Evolutionary conservation across 2,113 vertebrate genomes (phyloP).

Genomic region (Podarcis raffonei): DNA sequence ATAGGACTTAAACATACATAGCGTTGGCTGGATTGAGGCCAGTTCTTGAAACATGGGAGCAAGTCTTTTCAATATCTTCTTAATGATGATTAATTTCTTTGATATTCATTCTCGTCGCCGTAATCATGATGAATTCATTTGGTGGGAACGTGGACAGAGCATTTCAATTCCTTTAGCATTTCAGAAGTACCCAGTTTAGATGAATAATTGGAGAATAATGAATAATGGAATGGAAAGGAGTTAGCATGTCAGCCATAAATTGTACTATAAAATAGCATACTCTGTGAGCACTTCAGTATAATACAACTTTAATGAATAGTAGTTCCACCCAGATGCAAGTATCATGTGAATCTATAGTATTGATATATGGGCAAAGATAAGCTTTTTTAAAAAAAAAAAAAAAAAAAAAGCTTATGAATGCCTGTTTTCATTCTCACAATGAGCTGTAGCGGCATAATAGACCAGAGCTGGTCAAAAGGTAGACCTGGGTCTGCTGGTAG

Average conservation of each 20-base stretch:
- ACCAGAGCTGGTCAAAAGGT: too few species aligned
- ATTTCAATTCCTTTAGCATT: conserved; percentile 68
- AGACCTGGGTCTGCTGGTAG: too few species aligned
- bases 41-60: conserved; percentile 48
- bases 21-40: conserved; percentile 14
- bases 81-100: conserved; percentile 71
- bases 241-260: conserved; percentile 34
- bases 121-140: conserved; percentile 73
- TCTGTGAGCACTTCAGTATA: conserved; percentile 20
- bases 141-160: conserved; percentile 58
- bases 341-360: background rate
- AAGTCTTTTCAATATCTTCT: conserved; percentile 58
- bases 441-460: background rate
- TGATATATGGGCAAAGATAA: background rate
- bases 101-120: conserved; percentile 65
- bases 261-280: conserved; percentile 36
- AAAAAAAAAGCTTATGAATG: background rate
- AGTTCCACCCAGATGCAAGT: conserved; percentile 16
- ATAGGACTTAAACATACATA: conserved; percentile 4
- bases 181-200: conserved; percentile 59
- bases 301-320: conserved; percentile 26
- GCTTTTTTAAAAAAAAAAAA: background rate
- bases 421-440: background rate
- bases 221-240: conserved; percentile 49
- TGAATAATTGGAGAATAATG: conserved; percentile 61